Evolutionary conservation across 2,113 vertebrate genomes (phyloP), one percentile per base, ranked within the genome.

Genomic region (Phylloscopus trochiloides): DNA sequence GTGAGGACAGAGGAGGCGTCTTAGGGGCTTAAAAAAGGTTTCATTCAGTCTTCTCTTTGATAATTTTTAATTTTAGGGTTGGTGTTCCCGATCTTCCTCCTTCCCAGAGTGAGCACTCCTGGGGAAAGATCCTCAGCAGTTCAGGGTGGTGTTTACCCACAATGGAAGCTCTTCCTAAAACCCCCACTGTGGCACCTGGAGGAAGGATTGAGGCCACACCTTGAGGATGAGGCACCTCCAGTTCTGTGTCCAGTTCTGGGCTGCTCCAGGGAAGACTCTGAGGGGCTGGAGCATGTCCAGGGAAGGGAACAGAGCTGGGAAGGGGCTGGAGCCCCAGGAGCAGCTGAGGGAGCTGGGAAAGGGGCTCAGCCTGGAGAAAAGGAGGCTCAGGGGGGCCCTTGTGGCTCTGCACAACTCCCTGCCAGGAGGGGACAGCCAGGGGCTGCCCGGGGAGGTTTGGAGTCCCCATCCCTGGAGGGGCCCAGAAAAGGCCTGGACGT

Each of bases 401-500:
- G 31, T 72, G 80, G 48, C 80, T 63, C 80, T 72, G 38, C 48
- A 80, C 51, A 84, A 4, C 4, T 47, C 48, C 77, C 68, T 84
- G 80, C 3, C 57, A 72, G 67, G 80, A 72, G 67, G 32, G 66
- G 55, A 34, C 47, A 72, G 67, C 26, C 3, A 2, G 48, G 66
- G 28, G 28, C 48, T 78, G 40, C 40, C 8, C 66, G 63, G 24
- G 42, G 42, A 55, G 19, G 24, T 14, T 29, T 63, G 65, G n/a
- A 71, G 29, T 14, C 0, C 19, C 43, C 61, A 51, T 2, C 20
- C 36, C 59, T 65, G 70, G 43, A 42, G 29, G 18, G 43, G 12
- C 1, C 40, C 34, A 48, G 1, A 42, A 34, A 31, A 78, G 3
- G 10, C 1, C 29, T 42, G 65, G 47, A 13, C 0, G 6, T 63